Evolutionary conservation across 2,113 vertebrate genomes (phyloP).

Genomic region (Laterallus jamaicensis): DNA sequence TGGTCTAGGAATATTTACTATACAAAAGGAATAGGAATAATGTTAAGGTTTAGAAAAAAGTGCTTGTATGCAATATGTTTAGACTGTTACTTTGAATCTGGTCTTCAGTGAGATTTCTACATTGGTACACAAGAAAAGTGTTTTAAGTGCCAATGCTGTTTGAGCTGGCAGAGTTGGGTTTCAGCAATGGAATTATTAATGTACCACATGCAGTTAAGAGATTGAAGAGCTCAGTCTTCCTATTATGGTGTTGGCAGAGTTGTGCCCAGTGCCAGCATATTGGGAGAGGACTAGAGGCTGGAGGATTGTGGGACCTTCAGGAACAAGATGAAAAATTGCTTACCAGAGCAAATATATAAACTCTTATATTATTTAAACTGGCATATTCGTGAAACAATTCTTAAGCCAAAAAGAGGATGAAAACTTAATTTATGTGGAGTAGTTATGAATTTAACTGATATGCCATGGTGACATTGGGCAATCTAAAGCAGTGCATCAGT

Average conservation of each 20-base stretch:
- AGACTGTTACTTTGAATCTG: neutral
- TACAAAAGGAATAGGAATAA: neutral
- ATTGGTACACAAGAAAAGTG: neutral
- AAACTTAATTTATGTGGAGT: neutral
- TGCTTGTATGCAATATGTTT: neutral
- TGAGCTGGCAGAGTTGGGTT: neutral
- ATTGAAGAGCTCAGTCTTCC: neutral
- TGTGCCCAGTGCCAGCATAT: neutral
- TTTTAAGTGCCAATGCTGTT: neutral
- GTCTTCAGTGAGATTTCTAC: neutral
- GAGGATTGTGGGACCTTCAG: neutral
- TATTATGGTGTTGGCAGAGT: neutral
- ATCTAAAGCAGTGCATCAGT: neutral
- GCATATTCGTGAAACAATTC: neutral
- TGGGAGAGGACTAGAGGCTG: neutral
- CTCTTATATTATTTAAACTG: neutral
- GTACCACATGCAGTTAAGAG: neutral
- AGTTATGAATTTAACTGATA: neutral
- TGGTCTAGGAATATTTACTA: too few relatives aligned
- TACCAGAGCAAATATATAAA: neutral
- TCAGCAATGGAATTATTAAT: neutral
- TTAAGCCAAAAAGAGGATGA: neutral
- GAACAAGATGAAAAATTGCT: neutral
- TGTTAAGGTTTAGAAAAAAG: neutral
- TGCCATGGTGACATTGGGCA: neutral